phyloP scores from a whole-genome alignment of 2,888 invertebrate genomes.

The Tipula unca region DNA sequence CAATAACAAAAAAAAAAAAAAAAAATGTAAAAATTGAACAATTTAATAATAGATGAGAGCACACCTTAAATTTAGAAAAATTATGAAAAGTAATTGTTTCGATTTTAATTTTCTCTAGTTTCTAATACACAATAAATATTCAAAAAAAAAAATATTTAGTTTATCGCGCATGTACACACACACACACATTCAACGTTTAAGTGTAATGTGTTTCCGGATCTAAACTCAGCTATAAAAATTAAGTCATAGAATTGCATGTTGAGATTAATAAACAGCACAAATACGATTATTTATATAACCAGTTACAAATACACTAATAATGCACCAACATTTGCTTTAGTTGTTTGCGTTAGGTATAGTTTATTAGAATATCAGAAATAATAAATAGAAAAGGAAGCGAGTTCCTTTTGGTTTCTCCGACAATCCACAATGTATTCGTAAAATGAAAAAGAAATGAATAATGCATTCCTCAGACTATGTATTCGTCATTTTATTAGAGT shows the following conservation, averaged over 20 bases:
- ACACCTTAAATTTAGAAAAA: constrained; percentile 2
- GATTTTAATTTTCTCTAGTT: neutral
- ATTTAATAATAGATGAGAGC: neutral
- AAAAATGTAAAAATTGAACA: neutral
- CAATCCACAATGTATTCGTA: too few relatives aligned
- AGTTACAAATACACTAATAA: too few relatives aligned
- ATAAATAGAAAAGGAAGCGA: too few relatives aligned
- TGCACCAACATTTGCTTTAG: too few relatives aligned
- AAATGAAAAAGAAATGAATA: too few relatives aligned
- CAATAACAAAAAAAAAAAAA: neutral
- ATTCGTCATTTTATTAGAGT: too few relatives aligned
- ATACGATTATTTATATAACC: too few relatives aligned
- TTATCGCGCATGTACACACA: neutral
- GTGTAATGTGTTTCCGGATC: neutral
- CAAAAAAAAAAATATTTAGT: neutral
- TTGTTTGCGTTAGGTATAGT: too few relatives aligned
- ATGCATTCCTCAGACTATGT: too few relatives aligned
- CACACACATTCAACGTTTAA: neutral
- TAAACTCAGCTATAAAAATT: neutral
- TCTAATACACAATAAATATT: neutral
- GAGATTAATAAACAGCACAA: too few relatives aligned
- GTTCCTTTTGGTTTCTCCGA: too few relatives aligned
- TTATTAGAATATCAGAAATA: too few relatives aligned
- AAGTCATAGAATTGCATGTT: neutral
- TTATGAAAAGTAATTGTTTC: constrained; percentile 14